These are phyloP conservation scores for Gouania willdenowi DNA, from an alignment of 2,797 vertebrate genomes.

Conservation along the genomic window DNA sequence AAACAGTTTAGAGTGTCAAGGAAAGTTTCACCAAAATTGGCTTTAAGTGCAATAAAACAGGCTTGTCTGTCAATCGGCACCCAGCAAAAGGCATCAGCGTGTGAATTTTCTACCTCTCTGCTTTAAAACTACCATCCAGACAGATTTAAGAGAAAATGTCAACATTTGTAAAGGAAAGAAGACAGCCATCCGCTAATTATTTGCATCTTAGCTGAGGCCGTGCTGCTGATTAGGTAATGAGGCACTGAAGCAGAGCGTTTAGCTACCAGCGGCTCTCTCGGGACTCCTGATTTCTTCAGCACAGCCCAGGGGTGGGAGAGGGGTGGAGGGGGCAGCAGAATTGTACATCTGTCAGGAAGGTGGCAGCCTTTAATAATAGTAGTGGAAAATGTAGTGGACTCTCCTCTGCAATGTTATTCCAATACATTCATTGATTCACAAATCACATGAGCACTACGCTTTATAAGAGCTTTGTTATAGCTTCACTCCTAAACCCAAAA, in stretches of 20 bases:
- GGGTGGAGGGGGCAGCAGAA: constrained; percentile 52
- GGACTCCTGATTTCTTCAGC: constrained; percentile 84
- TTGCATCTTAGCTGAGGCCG: constrained; percentile 87
- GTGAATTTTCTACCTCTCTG: not conserved
- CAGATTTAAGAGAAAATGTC: constrained; percentile 29
- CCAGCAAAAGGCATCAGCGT: constrained; percentile 1
- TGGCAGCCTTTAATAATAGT: constrained; percentile 83
- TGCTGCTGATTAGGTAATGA: constrained; percentile 98
- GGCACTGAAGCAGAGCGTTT: constrained; percentile 92
- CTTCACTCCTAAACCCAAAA: too few species aligned
- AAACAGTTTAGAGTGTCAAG: constrained; percentile 25
- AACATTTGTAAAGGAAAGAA: constrained; percentile 20
- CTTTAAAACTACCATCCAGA: constrained; percentile 19
- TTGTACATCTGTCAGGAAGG: constrained; percentile 86
- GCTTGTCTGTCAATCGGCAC: constrained; percentile 25
- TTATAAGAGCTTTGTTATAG: too few species aligned
- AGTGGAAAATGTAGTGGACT: constrained; percentile 73
- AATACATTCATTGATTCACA: constrained; percentile 30
- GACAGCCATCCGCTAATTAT: constrained; percentile 80
- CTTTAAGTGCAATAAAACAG: constrained; percentile 34
- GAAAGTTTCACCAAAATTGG: constrained; percentile 20
- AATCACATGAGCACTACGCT: not conserved
- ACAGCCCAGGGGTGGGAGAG: constrained; percentile 42
- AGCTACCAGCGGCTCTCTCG: constrained; percentile 87
- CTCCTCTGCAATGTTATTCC: constrained; percentile 72